A percentile compares a stretch with the other conserved stretches of the same genome.
Evolutionary conservation across 37 sponge, comb jelly and placozoan genomes (phyloP).

Genomic region (Mnemiopsis leidyi): DNA sequence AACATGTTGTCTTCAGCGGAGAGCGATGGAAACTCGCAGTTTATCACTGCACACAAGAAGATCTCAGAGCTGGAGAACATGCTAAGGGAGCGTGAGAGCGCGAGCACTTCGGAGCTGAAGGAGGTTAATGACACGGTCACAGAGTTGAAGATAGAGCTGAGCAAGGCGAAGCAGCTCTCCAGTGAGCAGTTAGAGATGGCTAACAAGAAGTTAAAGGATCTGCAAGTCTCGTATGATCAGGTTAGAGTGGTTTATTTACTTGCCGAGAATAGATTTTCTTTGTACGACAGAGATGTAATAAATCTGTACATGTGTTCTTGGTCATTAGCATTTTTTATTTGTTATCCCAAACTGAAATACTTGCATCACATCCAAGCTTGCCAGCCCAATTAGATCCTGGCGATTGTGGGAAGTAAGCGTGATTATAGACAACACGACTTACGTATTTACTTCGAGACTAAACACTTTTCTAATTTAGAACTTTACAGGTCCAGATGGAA

Average conservation of each 20-base stretch:
- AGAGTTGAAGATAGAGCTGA: constrained; percentile 20
- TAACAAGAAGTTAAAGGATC: constrained; percentile 18
- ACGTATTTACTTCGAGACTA: too few relatives aligned
- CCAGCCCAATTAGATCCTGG: too few relatives aligned
- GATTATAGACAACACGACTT: too few relatives aligned
- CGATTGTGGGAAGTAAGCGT: too few relatives aligned
- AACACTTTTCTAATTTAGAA: background rate
- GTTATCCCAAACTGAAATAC: too few relatives aligned
- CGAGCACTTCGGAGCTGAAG: background rate
- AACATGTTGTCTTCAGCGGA: constrained; percentile 24
- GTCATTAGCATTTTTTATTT: too few relatives aligned
- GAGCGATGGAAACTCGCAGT: constrained; percentile 8
- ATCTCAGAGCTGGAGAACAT: constrained; percentile 35
- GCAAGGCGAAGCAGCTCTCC: background rate
- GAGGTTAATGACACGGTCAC: constrained; percentile 4
- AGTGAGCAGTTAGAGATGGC: background rate
- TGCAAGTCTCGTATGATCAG: background rate
- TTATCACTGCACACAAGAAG: constrained; percentile 39
- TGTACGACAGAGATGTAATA: too few relatives aligned
- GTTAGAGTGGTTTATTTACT: background rate
- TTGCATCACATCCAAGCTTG: too few relatives aligned
- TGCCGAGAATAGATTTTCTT: too few relatives aligned
- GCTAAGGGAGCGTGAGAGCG: constrained; percentile 9
- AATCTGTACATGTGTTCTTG: too few relatives aligned
- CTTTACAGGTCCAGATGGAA: background rate